phyloP scores from a whole-genome alignment of 2,797 vertebrate species.

The Urophycis tenuis region DNA sequence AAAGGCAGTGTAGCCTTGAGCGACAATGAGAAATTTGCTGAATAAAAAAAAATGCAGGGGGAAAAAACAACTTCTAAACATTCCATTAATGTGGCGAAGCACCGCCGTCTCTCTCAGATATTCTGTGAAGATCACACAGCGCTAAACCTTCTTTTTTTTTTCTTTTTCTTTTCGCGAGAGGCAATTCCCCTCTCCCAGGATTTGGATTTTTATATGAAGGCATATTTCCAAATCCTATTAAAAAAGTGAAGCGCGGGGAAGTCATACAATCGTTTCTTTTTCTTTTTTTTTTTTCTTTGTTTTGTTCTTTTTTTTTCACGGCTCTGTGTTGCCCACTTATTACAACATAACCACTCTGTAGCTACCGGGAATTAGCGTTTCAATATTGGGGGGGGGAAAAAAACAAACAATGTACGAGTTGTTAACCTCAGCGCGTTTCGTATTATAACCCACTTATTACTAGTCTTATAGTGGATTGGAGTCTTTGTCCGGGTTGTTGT shows the following conservation, averaged over 20 bases:
- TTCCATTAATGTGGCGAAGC: not conserved
- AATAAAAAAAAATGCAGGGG: not conserved
- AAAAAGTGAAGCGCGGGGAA: not conserved
- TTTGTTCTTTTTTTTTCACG: not conserved
- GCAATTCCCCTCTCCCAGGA: not conserved
- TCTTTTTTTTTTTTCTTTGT: not conserved
- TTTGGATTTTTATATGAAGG: slow-evolving; percentile 2
- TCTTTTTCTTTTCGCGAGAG: not conserved
- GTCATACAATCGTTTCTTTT: not conserved
- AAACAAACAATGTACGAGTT: not conserved
- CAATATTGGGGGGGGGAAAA: not conserved
- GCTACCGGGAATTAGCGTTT: not conserved
- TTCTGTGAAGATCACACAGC: not conserved
- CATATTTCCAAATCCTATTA: slow-evolving; percentile 6
- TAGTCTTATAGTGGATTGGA: not conserved
- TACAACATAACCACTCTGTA: not conserved
- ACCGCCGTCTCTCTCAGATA: not conserved
- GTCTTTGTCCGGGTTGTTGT: not conserved
- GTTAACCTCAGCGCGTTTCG: not conserved
- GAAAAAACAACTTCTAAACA: not conserved
- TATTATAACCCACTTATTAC: not conserved
- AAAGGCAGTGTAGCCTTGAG: not conserved
- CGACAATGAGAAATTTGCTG: not conserved
- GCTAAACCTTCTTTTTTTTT: not conserved
- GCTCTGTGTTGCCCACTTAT: not conserved